These are phyloP conservation scores for Aldrovandia affinis DNA, from an alignment of 2,797 vertebrate species.

Conservation along the genomic window DNA sequence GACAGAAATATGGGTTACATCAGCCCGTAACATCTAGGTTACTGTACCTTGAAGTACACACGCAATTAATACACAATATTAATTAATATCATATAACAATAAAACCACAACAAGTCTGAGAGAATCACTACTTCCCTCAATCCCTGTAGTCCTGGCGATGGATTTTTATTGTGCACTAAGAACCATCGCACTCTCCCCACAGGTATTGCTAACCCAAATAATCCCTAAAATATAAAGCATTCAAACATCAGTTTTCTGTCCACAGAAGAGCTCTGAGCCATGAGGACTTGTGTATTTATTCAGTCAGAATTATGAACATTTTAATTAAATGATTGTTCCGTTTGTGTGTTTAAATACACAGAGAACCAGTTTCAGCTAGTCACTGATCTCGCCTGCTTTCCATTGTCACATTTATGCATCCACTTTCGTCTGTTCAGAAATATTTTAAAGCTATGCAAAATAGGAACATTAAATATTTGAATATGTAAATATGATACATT, in stretches of 20 bases:
- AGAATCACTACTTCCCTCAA: neutral
- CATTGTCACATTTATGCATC: neutral
- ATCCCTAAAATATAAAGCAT: neutral
- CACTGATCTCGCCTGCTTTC: neutral
- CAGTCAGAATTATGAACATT: neutral
- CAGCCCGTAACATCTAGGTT: neutral
- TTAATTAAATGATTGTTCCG: neutral
- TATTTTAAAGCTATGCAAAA: neutral
- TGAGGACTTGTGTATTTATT: neutral
- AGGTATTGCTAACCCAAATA: neutral
- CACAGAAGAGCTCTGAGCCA: neutral
- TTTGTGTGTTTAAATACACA: neutral
- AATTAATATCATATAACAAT: neutral
- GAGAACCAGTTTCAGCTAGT: neutral
- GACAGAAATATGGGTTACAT: neutral
- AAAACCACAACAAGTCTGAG: neutral
- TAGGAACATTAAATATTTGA: neutral
- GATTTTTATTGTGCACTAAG: neutral
- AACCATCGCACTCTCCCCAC: neutral
- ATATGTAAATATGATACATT: neutral
- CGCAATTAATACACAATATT: neutral
- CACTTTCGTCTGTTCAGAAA: neutral
- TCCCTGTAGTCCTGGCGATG: neutral
- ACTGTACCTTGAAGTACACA: neutral
- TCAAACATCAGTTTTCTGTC: neutral